Conservation (phyloP, 2,797 vertebrate species). For the Cephalopachus bancanus region DNA sequence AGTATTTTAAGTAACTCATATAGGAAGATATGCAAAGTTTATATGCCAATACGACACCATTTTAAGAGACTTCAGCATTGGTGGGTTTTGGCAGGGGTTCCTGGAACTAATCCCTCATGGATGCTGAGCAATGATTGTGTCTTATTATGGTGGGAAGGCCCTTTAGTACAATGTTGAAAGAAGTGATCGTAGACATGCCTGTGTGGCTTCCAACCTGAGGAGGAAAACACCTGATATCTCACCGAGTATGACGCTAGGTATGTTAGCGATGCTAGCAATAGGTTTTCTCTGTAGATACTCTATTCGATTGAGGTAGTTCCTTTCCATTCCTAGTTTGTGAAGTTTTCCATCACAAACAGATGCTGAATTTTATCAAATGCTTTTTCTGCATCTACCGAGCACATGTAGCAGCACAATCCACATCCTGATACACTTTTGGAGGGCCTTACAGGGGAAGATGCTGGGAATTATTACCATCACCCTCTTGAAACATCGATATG, state of each 20-base stretch:
- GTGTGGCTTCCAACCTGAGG: not conserved
- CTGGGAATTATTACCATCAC: not conserved
- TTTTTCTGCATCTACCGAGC: not conserved
- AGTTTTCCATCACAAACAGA: not conserved
- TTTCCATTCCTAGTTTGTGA: slow-evolving; percentile 13
- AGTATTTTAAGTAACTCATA: not conserved
- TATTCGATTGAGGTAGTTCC: not conserved
- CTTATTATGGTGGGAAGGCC: not conserved
- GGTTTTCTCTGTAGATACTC: not conserved
- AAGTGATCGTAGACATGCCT: too few relatives aligned
- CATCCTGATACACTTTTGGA: not conserved
- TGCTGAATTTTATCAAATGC: slow-evolving; percentile 14
- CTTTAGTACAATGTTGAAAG: not conserved
- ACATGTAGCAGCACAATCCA: not conserved
- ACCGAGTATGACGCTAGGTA: not conserved
- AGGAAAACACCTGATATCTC: not conserved
- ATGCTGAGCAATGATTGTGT: not conserved
- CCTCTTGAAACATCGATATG: not conserved
- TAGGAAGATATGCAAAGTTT: not conserved
- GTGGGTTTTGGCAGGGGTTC: not conserved
- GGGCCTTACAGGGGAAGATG: not conserved
- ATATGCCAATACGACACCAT: not conserved
- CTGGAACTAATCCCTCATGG: not conserved
- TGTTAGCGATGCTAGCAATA: not conserved
- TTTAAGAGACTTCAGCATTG: not conserved